These are phyloP conservation scores for Drosophila nigricruria DNA, from an alignment of 2,888 invertebrate species.

Conservation along the genomic window DNA sequence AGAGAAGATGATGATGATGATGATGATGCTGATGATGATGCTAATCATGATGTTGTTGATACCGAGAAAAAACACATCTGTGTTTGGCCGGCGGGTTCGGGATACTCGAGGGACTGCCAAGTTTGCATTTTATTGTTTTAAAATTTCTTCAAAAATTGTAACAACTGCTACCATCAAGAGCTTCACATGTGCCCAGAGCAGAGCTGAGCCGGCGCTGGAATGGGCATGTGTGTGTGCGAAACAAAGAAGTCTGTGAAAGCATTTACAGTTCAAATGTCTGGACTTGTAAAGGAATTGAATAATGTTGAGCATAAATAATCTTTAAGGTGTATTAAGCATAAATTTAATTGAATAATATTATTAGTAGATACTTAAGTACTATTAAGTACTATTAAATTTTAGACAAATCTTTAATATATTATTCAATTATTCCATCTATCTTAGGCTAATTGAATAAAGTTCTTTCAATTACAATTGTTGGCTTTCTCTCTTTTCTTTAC, in stretches of 20 bases:
- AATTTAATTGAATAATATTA: background rate
- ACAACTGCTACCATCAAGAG: slow-evolving; percentile 49
- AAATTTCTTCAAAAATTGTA: slow-evolving; percentile 53
- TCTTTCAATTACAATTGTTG: background rate
- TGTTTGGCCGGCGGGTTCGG: slow-evolving; percentile 43
- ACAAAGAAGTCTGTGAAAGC: background rate
- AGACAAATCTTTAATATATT: background rate
- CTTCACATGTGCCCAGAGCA: slow-evolving; percentile 8
- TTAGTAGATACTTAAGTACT: background rate
- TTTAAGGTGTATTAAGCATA: background rate
- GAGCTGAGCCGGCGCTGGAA: background rate
- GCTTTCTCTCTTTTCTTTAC: slow-evolving; percentile 27
- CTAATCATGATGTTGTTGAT: slow-evolving; percentile 15
- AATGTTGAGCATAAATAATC: background rate
- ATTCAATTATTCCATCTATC: background rate
- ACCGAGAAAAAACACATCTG: slow-evolving; percentile 37
- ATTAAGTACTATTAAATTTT: background rate
- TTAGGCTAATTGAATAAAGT: background rate
- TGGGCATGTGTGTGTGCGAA: background rate
- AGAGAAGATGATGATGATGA: slow-evolving; percentile 20
- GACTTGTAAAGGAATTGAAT: background rate
- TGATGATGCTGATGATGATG: slow-evolving; percentile 13
- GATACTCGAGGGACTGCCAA: slow-evolving; percentile 14
- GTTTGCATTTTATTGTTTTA: slow-evolving; percentile 52
- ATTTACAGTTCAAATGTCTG: background rate